Conservation (phyloP, 2,888 invertebrate genomes). For the Diarsia mendica region DNA sequence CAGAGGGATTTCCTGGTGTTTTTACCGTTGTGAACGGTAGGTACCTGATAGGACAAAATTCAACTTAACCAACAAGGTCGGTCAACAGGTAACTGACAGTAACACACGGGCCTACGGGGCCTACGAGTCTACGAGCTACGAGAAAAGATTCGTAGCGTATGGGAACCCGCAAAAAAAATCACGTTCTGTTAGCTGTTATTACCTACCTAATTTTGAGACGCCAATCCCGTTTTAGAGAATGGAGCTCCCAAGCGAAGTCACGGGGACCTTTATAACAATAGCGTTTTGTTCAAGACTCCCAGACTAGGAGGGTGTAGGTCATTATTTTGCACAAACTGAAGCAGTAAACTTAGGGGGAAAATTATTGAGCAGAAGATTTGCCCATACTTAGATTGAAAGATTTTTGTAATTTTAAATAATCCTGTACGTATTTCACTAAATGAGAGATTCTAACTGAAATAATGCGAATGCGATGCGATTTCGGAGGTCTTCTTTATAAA, state of each 20-base stretch:
- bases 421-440: no score
- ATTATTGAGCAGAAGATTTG: conserved; percentile 17
- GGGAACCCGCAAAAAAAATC: not conserved
- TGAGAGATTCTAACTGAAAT: no score
- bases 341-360: conserved; percentile 18
- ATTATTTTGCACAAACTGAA: conserved; percentile 33
- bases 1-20: not conserved
- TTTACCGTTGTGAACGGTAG: not conserved
- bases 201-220: not conserved
- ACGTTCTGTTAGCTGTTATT: not conserved
- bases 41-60: not conserved
- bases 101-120: not conserved
- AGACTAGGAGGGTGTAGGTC: conserved; percentile 16
- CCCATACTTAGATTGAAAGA: not conserved
- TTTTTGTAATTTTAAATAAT: conserved; percentile 17
- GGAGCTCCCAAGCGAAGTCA: conserved; percentile 20
- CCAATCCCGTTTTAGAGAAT: conserved; percentile 26
- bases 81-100: not conserved
- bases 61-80: not conserved
- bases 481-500: no score
- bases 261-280: conserved; percentile 32
- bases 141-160: not conserved
- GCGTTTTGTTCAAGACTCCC: not conserved
- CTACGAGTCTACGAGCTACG: not conserved
- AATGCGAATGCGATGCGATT: no score